A percentile compares a stretch with the other conserved stretches of the same genome.
phyloP scores from a whole-genome alignment of 2,113 vertebrate species.

The Boulengeromyrus knoepffleri region DNA sequence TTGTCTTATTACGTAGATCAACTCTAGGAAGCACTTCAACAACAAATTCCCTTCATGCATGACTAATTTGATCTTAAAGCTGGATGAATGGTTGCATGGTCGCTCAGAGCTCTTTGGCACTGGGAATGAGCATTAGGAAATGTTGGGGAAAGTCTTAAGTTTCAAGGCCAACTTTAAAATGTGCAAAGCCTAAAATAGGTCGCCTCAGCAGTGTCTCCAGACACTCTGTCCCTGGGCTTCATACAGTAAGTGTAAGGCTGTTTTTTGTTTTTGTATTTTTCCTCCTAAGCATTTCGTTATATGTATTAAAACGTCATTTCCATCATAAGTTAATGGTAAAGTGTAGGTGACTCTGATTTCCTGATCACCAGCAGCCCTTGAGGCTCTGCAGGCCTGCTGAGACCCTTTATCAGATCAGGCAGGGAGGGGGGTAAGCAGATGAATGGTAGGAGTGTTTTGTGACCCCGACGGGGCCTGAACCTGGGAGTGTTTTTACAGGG shows the following conservation, averaged over 20 bases:
- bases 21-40: conserved; percentile 3
- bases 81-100: background rate
- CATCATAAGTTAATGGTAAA: background rate
- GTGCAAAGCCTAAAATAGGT: background rate
- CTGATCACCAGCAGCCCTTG: background rate
- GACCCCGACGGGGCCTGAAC: background rate
- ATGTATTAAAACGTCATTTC: too few species aligned
- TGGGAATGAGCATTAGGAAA: background rate
- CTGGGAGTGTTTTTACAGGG: background rate
- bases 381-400: background rate
- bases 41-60: background rate
- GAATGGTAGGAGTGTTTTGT: background rate
- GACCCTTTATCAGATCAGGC: background rate
- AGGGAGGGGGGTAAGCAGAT: background rate
- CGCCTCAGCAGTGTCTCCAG: background rate
- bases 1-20: background rate
- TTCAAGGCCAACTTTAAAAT: background rate
- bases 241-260: background rate
- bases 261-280: background rate
- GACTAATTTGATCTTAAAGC: conserved; percentile 1
- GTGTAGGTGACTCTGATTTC: background rate
- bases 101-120: background rate
- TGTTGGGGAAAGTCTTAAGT: background rate
- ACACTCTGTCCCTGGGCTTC: background rate
- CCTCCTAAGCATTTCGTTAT: background rate